Percentiles rank a stretch among this genome's conserved stretches.
phyloP scores from a whole-genome alignment of 2,113 vertebrate species.

The Scortum barcoo region DNA sequence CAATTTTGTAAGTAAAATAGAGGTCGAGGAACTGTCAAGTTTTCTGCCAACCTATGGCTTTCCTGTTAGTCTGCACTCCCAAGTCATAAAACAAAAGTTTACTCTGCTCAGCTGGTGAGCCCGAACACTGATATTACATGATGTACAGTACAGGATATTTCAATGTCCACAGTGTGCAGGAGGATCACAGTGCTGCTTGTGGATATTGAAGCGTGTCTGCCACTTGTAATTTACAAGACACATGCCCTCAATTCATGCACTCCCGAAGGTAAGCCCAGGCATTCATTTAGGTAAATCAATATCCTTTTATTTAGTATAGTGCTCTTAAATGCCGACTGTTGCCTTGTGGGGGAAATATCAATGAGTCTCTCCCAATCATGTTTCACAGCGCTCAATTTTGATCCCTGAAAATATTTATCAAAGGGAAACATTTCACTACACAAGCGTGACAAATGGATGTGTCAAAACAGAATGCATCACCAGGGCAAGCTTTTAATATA shows the following conservation, averaged over 20 bases:
- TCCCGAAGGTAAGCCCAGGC: slow-evolving; percentile 64
- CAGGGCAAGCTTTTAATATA: slow-evolving; percentile 71
- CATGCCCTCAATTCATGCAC: slow-evolving; percentile 44
- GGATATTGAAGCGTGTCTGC: slow-evolving; percentile 36
- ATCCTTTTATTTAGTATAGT: slow-evolving; percentile 72
- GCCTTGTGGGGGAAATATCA: slow-evolving; percentile 65
- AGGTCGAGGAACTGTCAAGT: slow-evolving; percentile 63
- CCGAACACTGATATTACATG: neutral
- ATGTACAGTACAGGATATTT: slow-evolving; percentile 9
- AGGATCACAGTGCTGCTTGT: slow-evolving; percentile 1
- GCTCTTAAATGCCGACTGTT: slow-evolving; percentile 67
- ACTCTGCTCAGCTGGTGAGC: slow-evolving; percentile 22
- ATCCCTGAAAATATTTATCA: slow-evolving; percentile 68
- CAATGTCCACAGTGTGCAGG: neutral
- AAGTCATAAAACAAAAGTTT: slow-evolving; percentile 60
- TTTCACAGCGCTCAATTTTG: slow-evolving; percentile 51
- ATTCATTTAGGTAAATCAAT: slow-evolving; percentile 71
- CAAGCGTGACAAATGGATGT: slow-evolving; percentile 69
- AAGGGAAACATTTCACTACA: slow-evolving; percentile 59
- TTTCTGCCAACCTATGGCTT: slow-evolving; percentile 59
- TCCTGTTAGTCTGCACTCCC: slow-evolving; percentile 40
- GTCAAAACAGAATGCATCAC: slow-evolving; percentile 73
- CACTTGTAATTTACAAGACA: slow-evolving; percentile 52
- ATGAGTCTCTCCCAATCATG: slow-evolving; percentile 57
- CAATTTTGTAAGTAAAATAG: slow-evolving; percentile 78